Conservation (phyloP, 37 sponge, comb jelly and placozoan species). For the Halisarca cf. caerulea region DNA sequence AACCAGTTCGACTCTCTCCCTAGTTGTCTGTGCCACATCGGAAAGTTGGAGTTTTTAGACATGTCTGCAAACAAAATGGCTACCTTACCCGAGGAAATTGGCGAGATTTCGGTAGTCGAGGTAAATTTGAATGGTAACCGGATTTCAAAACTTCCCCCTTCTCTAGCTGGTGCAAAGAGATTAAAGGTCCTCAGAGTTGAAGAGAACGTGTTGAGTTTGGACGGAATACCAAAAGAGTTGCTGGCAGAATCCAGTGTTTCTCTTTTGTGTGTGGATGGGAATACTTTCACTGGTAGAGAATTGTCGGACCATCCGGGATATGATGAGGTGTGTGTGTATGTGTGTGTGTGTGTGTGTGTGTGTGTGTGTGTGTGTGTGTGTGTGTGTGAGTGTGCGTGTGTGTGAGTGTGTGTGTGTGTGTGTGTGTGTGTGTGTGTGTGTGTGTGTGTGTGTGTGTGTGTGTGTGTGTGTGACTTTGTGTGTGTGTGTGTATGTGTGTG, state of each 20-base stretch:
- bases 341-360: too few species aligned
- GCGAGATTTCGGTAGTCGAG: constrained; percentile 60
- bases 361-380: constrained; percentile 27
- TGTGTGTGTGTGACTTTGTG: too few species aligned
- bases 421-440: constrained; percentile 43
- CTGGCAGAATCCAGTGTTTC: constrained; percentile 61
- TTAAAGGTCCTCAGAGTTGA: constrained; percentile 81
- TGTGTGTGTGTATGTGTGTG: too few species aligned
- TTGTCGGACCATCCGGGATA: constrained; percentile 67
- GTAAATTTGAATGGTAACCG: constrained; percentile 73
- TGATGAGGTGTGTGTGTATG: constrained; percentile 51
- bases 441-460: constrained; percentile 20
- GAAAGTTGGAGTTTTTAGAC: constrained; percentile 60
- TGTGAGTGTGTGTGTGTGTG: constrained; percentile 48
- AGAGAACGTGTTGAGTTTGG: constrained; percentile 65
- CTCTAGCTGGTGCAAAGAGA: constrained; percentile 55
- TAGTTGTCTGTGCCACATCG: constrained; percentile 48
- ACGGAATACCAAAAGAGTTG: constrained; percentile 55
- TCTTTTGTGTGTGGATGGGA: constrained; percentile 73
- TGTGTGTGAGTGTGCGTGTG: constrained; percentile 45
- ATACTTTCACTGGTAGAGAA: constrained; percentile 58
- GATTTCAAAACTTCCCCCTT: constrained; percentile 47
- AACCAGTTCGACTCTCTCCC: too few species aligned
- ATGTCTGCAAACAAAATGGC: constrained; percentile 58
- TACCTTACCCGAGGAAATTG: constrained; percentile 48